These are phyloP conservation scores for Catocala fraxini DNA, from an alignment of 2,888 invertebrate genomes.

Conservation along the genomic window DNA sequence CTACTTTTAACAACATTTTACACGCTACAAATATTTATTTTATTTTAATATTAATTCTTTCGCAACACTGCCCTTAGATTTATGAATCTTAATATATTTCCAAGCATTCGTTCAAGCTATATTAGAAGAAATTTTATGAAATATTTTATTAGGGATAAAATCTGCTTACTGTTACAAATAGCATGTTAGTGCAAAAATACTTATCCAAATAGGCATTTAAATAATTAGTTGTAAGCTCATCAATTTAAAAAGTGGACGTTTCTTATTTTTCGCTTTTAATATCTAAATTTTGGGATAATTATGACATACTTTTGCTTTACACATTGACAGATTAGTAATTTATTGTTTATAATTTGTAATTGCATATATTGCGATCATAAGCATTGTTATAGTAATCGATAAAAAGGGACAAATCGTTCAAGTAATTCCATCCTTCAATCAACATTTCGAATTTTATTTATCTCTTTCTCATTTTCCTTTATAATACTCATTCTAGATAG, in stretches of 20 bases:
- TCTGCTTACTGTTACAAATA: conserved; percentile 4
- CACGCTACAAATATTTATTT: neutral
- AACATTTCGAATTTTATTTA: neutral
- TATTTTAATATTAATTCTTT: conserved; percentile 35
- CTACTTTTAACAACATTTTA: conserved; percentile 1
- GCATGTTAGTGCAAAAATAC: conserved; percentile 4
- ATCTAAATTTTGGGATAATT: neutral
- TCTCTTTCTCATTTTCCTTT: neutral
- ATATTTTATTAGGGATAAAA: too few species aligned
- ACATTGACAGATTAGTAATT: too few species aligned
- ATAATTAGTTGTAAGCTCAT: conserved; percentile 32
- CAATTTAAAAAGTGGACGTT: conserved; percentile 38
- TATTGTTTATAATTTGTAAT: too few species aligned
- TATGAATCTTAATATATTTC: conserved; percentile 5
- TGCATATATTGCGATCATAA: too few species aligned
- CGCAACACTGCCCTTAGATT: conserved; percentile 32
- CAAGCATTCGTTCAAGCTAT: conserved; percentile 23
- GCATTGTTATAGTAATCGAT: neutral
- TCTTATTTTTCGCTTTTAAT: conserved; percentile 2
- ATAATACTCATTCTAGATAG: neutral
- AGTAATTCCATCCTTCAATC: neutral
- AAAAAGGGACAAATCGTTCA: neutral
- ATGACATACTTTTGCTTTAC: neutral
- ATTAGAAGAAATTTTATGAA: neutral
- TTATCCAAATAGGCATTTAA: conserved; percentile 24